Evolutionary conservation across 2,888 invertebrate species (phyloP).

Genomic region (Nycteola revayana): DNA sequence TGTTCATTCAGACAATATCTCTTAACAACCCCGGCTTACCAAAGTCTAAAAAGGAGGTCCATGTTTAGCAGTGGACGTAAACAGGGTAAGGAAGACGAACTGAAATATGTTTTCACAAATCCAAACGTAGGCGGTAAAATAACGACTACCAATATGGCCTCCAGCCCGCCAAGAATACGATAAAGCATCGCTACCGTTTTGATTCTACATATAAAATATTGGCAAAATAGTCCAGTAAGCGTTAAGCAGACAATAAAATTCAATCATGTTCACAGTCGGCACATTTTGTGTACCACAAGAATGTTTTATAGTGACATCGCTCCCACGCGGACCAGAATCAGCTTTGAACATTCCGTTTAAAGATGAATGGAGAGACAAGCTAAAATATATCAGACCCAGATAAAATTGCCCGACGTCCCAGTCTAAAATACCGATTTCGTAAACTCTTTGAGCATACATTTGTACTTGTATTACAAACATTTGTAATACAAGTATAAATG

Average conservation of each 20-base stretch:
- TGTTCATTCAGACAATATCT: too few relatives aligned
- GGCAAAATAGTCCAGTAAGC: constrained; percentile 45
- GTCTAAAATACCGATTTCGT: too few relatives aligned
- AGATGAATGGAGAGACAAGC: constrained; percentile 43
- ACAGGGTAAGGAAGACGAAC: too few relatives aligned
- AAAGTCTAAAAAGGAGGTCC: too few relatives aligned
- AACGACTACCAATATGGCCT: not conserved
- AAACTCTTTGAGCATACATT: too few relatives aligned
- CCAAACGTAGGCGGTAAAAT: too few relatives aligned
- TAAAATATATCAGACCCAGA: constrained; percentile 27
- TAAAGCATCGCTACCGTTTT: constrained; percentile 28
- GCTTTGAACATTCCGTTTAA: constrained; percentile 38
- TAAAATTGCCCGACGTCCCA: not conserved
- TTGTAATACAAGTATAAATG: too few relatives aligned
- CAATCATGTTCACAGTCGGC: constrained; percentile 67
- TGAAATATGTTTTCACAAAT: too few relatives aligned
- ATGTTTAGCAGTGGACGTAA: too few relatives aligned
- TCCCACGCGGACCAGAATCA: constrained; percentile 65
- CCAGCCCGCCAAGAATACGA: constrained; percentile 8
- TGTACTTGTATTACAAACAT: too few relatives aligned
- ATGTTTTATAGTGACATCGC: constrained; percentile 74
- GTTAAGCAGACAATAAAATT: constrained; percentile 70
- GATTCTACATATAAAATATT: constrained; percentile 33
- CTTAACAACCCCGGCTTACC: too few relatives aligned
- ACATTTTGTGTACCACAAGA: constrained; percentile 54